These are phyloP conservation scores for Heliconius charithonia DNA, from an alignment of 2,888 invertebrate species.

Conservation along the genomic window DNA sequence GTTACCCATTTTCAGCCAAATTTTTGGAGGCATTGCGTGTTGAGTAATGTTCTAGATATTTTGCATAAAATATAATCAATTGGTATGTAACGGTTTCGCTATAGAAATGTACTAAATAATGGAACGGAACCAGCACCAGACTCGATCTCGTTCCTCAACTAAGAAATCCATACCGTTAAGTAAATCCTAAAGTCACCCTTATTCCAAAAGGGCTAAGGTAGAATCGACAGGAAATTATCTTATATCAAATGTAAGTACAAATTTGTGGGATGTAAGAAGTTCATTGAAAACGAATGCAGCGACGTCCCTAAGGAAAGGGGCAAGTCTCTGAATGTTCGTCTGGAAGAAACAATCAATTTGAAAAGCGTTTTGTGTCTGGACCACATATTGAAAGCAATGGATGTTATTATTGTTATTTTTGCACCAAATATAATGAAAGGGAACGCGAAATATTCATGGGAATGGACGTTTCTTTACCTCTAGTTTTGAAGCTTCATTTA, in stretches of 20 bases:
- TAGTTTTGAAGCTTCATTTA: neutral
- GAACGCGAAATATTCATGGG: slow-evolving; percentile 46
- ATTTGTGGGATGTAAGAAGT: slow-evolving; percentile 67
- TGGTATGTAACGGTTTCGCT: slow-evolving; percentile 70
- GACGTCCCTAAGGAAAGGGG: slow-evolving; percentile 69
- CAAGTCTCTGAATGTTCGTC: slow-evolving; percentile 63
- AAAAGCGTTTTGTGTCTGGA: slow-evolving; percentile 73
- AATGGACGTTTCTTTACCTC: slow-evolving; percentile 26
- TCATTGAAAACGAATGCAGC: slow-evolving; percentile 79
- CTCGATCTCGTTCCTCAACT: slow-evolving; percentile 60
- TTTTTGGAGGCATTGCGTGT: no score
- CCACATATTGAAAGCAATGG: slow-evolving; percentile 55
- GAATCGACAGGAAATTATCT: slow-evolving; percentile 13
- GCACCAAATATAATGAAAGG: slow-evolving; percentile 53
- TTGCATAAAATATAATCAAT: slow-evolving; percentile 33
- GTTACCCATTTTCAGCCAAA: no score
- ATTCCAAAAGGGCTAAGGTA: slow-evolving; percentile 6
- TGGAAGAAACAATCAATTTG: slow-evolving; percentile 72
- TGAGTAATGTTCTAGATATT: no score
- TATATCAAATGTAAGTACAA: slow-evolving; percentile 21
- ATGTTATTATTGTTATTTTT: slow-evolving; percentile 56
- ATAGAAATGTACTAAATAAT: slow-evolving; percentile 58
- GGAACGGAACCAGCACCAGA: slow-evolving; percentile 56
- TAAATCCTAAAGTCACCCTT: slow-evolving; percentile 9
- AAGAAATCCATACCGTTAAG: slow-evolving; percentile 3